A percentile compares a stretch with the other conserved stretches of the same genome.
These are phyloP conservation scores for Serinus canaria DNA, from an alignment of 2,113 vertebrate genomes.

Conservation along the genomic window DNA sequence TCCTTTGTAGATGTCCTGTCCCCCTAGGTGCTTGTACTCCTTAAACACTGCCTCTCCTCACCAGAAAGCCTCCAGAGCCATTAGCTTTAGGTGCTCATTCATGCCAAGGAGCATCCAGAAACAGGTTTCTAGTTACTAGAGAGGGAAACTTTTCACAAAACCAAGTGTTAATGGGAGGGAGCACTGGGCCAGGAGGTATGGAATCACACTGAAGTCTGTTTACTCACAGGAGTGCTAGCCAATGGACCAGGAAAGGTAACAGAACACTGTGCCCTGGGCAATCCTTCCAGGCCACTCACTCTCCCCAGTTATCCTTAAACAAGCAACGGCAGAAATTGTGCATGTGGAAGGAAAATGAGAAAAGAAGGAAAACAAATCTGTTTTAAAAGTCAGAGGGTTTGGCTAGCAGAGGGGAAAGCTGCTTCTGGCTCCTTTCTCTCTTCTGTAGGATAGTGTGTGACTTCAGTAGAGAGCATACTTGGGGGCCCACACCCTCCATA, in stretches of 20 bases:
- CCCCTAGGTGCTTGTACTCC: background rate
- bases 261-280: background rate
- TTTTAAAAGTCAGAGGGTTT: background rate
- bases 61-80: background rate
- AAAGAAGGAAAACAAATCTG: background rate
- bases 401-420: background rate
- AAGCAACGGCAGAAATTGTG: background rate
- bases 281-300: background rate
- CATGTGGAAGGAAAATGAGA: background rate
- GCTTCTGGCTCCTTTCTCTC: background rate
- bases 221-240: background rate
- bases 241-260: background rate
- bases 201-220: background rate
- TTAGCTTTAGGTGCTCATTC: background rate
- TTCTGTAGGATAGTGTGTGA: accelerated
- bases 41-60: background rate
- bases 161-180: background rate
- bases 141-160: background rate
- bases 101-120: background rate
- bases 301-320: background rate
- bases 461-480: background rate
- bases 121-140: background rate
- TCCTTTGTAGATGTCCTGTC: background rate
- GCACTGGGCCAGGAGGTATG: background rate
- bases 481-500: accelerated